Evolutionary conservation across 2,888 invertebrate genomes (phyloP).

Genomic region (Leptinotarsa tumamoca): DNA sequence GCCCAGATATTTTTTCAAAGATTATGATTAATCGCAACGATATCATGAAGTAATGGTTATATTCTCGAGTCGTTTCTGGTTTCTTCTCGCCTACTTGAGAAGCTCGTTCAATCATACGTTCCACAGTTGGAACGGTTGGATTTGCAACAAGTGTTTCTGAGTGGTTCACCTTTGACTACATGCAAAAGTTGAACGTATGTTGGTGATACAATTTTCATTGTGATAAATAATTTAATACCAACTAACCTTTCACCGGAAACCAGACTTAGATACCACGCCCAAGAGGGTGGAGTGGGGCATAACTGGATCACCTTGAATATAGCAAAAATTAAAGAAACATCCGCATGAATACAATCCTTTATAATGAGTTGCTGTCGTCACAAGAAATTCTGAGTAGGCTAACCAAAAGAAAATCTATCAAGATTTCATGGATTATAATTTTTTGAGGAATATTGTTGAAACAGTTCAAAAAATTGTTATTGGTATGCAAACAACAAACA

Average conservation of each 20-base stretch:
- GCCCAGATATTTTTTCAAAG: background rate
- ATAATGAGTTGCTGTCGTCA: too few species aligned
- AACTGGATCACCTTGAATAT: constrained; percentile 27
- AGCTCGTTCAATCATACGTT: background rate
- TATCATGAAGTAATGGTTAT: background rate
- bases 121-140: background rate
- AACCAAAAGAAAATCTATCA: too few species aligned
- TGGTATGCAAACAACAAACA: too few species aligned
- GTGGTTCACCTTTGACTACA: constrained; percentile 41
- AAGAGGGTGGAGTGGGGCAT: constrained; percentile 36
- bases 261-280: constrained; percentile 40
- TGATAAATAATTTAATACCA: constrained; percentile 38
- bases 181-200: constrained; percentile 25
- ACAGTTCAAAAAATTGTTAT: too few species aligned
- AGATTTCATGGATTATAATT: too few species aligned
- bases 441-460: too few species aligned
- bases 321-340: background rate
- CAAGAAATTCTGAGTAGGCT: too few species aligned
- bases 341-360: background rate
- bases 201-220: constrained; percentile 39
- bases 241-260: constrained; percentile 48
- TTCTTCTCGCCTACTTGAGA: background rate
- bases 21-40: background rate
- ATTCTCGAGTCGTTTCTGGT: background rate
- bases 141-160: constrained; percentile 11